Evolutionary conservation across 2,888 invertebrate genomes (phyloP), one percentile per base, ranked within the genome.

Genomic region (Perizoma affinitatum): DNA sequence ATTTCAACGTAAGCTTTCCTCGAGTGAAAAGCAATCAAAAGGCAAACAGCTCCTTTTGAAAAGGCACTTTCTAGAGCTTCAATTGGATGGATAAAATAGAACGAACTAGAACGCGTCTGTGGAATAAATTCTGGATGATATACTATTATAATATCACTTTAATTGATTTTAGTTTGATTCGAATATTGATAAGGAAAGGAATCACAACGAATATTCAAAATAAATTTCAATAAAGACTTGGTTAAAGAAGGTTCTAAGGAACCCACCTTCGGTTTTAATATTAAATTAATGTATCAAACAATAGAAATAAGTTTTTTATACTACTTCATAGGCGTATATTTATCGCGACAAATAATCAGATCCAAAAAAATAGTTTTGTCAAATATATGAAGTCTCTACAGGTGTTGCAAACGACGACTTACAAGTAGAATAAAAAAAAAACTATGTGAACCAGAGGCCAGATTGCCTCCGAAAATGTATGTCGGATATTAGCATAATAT

Each of bases 401-500:
- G n/a, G 7, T 35, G 34, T 40, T 35, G 33, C 38, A 50, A 44
- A 56, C 44, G n/a, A 36, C 36, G 8, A 35, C 35, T 22, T 22
- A 22, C 22, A 41, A 52, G 42, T 42, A 47, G 10, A 52, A 40
- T 36, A 51, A 76, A 73, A 65, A 1, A 38, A 38, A 5, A 80
- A 80, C 71, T 72, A 72, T 67, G 68, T 58, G 65, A 73, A 73
- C 73, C 75, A 67, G 72, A 74, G 69, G 72, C 71, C 22, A 42
- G 47, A 52, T 52, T 75, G 75, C 75, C 75, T 72, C 70, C 70
- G 63, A 76, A 80, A 83, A 77, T 79, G 72, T 76, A 76, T 76
- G 69, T 69, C 73, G 69, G 67, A 68, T 75, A 83, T 86, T 84
- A 83, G 76, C 84, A 83, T 86, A 85, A 80, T 83, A 80, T 79